phyloP scores from a whole-genome alignment of 2,113 vertebrate genomes.

The Xenopus laevis region DNA sequence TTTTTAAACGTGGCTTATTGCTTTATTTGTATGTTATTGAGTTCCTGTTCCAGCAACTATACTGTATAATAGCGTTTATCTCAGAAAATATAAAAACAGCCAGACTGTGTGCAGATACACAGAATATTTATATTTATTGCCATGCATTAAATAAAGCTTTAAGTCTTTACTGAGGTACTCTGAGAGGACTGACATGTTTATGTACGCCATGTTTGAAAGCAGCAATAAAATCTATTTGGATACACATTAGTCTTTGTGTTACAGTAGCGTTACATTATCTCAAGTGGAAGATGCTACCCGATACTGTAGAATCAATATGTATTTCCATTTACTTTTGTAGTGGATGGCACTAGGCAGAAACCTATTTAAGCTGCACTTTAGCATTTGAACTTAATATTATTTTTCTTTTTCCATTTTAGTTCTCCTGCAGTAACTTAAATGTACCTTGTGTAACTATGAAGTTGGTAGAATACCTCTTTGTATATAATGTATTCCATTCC shows the following conservation, averaged over 20 bases:
- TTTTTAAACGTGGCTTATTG: too few relatives aligned
- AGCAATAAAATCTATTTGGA: too few relatives aligned
- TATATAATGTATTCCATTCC: background rate
- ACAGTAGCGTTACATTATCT: background rate
- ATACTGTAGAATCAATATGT: background rate
- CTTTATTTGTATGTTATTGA: too few relatives aligned
- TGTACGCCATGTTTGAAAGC: background rate
- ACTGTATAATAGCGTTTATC: background rate
- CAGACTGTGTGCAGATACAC: background rate
- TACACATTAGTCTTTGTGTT: background rate
- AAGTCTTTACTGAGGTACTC: background rate
- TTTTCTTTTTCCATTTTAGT: background rate
- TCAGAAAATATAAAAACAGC: background rate
- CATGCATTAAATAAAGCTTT: background rate
- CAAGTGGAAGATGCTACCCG: background rate
- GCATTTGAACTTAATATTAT: too few relatives aligned
- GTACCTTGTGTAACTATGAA: background rate
- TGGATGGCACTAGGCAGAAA: background rate
- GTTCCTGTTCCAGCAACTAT: background rate
- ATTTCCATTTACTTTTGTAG: background rate
- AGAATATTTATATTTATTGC: slow-evolving; percentile 5
- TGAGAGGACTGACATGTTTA: background rate
- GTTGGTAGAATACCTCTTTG: background rate
- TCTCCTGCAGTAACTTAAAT: background rate
- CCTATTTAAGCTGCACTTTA: background rate